Evolutionary conservation across 2,113 vertebrate genomes (phyloP).

Genomic region (Lepus timidus): DNA sequence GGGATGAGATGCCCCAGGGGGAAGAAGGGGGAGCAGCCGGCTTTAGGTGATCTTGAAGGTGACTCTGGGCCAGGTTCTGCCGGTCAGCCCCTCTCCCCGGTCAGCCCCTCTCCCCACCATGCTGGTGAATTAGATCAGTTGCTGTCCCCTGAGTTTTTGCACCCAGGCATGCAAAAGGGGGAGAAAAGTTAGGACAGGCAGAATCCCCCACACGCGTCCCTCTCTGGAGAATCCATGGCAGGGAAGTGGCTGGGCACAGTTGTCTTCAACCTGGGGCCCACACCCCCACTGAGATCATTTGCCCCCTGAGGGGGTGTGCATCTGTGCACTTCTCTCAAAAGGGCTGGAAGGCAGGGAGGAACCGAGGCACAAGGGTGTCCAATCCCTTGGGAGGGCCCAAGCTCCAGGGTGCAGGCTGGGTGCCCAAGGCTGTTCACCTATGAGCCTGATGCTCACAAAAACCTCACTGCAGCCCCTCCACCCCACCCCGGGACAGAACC

Average conservation of each 20-base stretch:
- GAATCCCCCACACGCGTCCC: too few species aligned
- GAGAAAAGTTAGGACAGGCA: background rate
- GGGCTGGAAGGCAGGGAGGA: background rate
- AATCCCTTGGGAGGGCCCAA: background rate
- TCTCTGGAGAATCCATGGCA: background rate
- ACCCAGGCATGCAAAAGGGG: background rate
- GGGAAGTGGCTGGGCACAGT: background rate
- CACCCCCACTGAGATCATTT: background rate
- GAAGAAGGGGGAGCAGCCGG: background rate
- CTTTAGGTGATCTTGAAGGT: background rate
- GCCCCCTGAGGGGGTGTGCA: too few species aligned
- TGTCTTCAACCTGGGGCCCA: background rate
- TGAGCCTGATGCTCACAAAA: background rate
- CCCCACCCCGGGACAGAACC: background rate
- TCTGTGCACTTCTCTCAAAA: constrained; percentile 2
- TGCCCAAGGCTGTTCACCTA: background rate
- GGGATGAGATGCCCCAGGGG: background rate
- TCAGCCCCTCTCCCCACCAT: background rate
- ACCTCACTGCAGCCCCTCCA: background rate
- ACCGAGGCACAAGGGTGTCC: background rate
- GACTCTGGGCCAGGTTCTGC: background rate
- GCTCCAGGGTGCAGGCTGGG: background rate
- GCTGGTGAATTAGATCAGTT: background rate
- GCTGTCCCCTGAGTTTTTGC: background rate
- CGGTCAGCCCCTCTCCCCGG: background rate